A percentile compares a stretch with the other conserved stretches of the same genome.
These are phyloP conservation scores for Marcusenius ussheri DNA, from an alignment of 2,113 vertebrate species.

Conservation along the genomic window DNA sequence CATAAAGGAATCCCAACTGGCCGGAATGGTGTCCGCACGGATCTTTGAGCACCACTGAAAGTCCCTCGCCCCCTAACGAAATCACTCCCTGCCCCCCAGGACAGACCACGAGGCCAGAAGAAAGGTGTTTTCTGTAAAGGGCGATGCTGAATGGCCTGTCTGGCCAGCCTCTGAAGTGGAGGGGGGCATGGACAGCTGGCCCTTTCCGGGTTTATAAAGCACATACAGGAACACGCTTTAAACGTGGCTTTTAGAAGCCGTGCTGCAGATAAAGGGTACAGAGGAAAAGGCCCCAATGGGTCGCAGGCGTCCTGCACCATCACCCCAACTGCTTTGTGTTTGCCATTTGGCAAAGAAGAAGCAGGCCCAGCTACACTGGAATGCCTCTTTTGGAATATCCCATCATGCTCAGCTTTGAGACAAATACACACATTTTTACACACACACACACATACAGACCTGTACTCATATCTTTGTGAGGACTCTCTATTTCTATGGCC, in stretches of 20 bases:
- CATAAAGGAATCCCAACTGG: conserved; percentile 23
- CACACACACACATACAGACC: no score
- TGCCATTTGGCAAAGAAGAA: not conserved
- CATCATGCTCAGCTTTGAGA: no score
- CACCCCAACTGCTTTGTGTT: not conserved
- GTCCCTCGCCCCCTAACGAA: conserved; percentile 41
- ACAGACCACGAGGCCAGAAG: conserved; percentile 48
- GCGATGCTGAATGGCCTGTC: conserved; percentile 30
- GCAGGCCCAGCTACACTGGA: not conserved
- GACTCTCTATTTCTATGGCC: no score
- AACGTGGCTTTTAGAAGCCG: conserved; percentile 55
- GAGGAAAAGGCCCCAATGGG: not conserved
- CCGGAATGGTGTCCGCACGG: conserved; percentile 44
- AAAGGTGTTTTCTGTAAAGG: conserved; percentile 61
- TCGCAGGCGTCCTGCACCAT: not conserved
- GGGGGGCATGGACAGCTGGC: conserved; percentile 34
- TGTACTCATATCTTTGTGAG: no score
- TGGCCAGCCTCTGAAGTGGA: conserved; percentile 38
- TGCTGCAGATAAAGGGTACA: conserved; percentile 56
- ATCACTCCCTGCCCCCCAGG: conserved; percentile 50
- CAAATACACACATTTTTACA: no score
- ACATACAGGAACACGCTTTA: conserved; percentile 38
- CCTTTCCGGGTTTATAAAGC: conserved; percentile 55
- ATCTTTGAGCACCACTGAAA: conserved; percentile 43
- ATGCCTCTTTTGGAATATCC: not conserved